Conservation (phyloP, 2,113 vertebrate species). For the Chamaetylas fuelleborni region DNA sequence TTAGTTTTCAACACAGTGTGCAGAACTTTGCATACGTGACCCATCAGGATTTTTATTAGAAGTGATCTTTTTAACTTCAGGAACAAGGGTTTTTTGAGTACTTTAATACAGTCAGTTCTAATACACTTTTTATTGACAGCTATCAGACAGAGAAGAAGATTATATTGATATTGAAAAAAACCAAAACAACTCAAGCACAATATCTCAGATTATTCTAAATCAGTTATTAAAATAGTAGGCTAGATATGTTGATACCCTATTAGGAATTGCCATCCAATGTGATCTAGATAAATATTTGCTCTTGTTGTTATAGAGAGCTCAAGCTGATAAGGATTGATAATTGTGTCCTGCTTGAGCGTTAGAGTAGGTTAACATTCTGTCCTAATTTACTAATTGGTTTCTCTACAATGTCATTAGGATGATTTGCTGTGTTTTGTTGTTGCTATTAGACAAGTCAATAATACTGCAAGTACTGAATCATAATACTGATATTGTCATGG, state of each 20-base stretch:
- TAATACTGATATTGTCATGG: neutral
- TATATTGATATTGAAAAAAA: neutral
- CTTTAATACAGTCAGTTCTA: neutral
- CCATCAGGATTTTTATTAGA: neutral
- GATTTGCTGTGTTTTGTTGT: slow-evolving; percentile 1
- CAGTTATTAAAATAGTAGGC: neutral
- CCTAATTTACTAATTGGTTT: slow-evolving; percentile 41
- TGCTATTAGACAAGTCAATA: slow-evolving; percentile 21
- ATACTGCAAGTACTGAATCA: neutral
- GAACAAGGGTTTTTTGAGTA: neutral
- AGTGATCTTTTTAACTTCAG: neutral
- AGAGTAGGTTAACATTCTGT: slow-evolving; percentile 6
- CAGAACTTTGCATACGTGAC: accelerated
- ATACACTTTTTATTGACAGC: neutral
- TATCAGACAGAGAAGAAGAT: neutral
- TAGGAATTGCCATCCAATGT: neutral
- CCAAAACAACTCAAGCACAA: accelerated
- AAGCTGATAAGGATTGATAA: slow-evolving; percentile 33
- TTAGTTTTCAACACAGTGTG: neutral
- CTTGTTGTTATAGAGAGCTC: neutral
- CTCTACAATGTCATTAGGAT: neutral
- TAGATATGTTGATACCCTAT: neutral
- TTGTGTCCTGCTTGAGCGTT: neutral
- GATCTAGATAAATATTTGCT: slow-evolving; percentile 12
- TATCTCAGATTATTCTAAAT: neutral